These are phyloP conservation scores for Seira sanloemensis DNA, from an alignment of 2,888 invertebrate species.

Conservation along the genomic window DNA sequence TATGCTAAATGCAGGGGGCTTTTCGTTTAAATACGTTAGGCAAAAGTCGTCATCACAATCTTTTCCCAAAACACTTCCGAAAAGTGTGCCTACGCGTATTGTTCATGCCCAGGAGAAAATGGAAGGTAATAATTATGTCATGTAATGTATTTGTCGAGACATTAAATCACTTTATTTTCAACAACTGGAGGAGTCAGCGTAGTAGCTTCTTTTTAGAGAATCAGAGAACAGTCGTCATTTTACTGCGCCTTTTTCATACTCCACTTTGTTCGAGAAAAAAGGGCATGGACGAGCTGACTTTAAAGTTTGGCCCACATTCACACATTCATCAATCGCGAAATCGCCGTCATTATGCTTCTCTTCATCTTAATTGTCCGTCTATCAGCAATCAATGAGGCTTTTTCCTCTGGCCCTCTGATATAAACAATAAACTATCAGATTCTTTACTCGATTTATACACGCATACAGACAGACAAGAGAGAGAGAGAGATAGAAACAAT, in stretches of 20 bases:
- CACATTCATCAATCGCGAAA: not conserved
- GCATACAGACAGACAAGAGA: too few relatives aligned
- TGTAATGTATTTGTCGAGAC: conserved; percentile 34
- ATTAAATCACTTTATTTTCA: conserved; percentile 1
- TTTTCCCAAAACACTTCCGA: not conserved
- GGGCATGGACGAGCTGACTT: not conserved
- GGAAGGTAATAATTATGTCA: conserved; percentile 48
- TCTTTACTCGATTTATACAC: too few relatives aligned
- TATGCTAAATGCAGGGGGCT: not conserved
- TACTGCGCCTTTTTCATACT: not conserved
- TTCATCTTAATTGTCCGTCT: conserved; percentile 28
- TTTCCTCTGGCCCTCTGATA: not conserved
- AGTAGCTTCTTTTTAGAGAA: not conserved
- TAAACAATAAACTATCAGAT: too few relatives aligned
- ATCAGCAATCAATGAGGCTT: conserved; percentile 11
- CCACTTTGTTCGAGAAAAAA: not conserved
- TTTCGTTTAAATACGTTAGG: too few relatives aligned
- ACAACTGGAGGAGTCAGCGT: not conserved
- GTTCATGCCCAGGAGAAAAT: not conserved
- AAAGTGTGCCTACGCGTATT: conserved; percentile 22
- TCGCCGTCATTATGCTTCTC: not conserved
- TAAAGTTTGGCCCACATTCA: conserved; percentile 47
- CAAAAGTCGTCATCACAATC: not conserved
- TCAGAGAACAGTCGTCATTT: not conserved
- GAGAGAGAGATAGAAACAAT: conserved; percentile 18